A percentile compares a stretch with the other conserved stretches of the same genome.
These are phyloP conservation scores for Dynastes tityus DNA, from an alignment of 2,888 invertebrate species.

Conservation along the genomic window DNA sequence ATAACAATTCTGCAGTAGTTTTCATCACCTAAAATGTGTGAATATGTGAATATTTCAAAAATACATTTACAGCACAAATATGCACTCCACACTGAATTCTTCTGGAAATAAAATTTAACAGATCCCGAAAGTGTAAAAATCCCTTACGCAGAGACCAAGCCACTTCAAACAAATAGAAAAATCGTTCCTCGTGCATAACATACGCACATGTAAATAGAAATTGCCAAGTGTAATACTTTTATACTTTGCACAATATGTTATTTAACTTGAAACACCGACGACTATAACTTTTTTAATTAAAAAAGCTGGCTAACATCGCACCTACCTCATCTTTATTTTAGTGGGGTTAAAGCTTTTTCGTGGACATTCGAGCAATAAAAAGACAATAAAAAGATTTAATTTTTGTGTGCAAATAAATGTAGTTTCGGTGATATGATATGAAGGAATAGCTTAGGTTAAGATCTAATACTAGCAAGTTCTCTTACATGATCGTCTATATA, in stretches of 20 bases:
- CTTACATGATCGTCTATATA: too few species aligned
- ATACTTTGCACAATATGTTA: constrained; percentile 35
- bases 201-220: constrained; percentile 39
- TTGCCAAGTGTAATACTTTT: constrained; percentile 39
- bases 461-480: too few species aligned
- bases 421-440: constrained; percentile 4
- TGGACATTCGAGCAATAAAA: constrained; percentile 31
- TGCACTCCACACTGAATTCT: background rate
- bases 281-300: constrained; percentile 46
- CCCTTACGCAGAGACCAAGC: constrained; percentile 6
- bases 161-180: constrained; percentile 31
- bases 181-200: constrained; percentile 2
- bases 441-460: background rate
- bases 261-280: constrained; percentile 40
- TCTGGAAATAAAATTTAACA: constrained; percentile 15
- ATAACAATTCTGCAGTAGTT: too few species aligned
- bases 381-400: constrained; percentile 36
- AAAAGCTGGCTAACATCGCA: constrained; percentile 20
- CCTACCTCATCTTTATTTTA: constrained; percentile 35
- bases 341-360: constrained; percentile 28
- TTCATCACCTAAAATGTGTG: too few species aligned
- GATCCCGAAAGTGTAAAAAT: constrained; percentile 7
- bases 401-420: constrained; percentile 30
- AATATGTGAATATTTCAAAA: too few species aligned
- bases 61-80: too few species aligned